phyloP scores from a whole-genome alignment of 1,140 invertebrate genomes.

The Eueides isabella region DNA sequence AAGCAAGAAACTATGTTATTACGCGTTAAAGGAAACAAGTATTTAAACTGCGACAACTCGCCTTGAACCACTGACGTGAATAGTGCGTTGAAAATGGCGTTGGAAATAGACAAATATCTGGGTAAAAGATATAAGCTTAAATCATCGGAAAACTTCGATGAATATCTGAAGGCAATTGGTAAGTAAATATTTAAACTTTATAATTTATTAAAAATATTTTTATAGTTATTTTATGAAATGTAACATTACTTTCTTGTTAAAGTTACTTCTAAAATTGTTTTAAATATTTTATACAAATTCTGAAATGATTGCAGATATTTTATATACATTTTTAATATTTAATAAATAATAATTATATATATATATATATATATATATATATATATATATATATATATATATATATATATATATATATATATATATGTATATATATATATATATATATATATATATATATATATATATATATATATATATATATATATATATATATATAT shows the following conservation, averaged over 20 bases:
- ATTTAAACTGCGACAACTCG: conserved; percentile 11
- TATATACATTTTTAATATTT: not conserved
- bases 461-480: too few species aligned
- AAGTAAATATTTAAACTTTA: conserved; percentile 40
- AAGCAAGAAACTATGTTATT: not conserved
- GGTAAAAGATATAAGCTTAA: conserved; percentile 63
- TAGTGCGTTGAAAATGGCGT: not conserved
- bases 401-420: too few species aligned
- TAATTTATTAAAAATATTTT: not conserved
- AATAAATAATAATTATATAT: not conserved
- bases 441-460: too few species aligned
- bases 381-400: too few species aligned
- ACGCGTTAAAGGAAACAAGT: conserved; percentile 3
- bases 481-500: too few species aligned
- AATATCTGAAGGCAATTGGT: conserved; percentile 67
- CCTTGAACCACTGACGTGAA: conserved; percentile 23
- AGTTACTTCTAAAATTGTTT: not conserved
- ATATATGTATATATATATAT: too few species aligned
- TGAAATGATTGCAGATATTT: not conserved
- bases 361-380: too few species aligned
- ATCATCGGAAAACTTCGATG: conserved; percentile 65
- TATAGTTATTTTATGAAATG: not conserved
- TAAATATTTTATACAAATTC: too few species aligned
- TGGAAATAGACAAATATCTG: conserved; percentile 52
- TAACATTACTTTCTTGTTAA: not conserved